Base-by-base conservation (phyloP, 92 coral and sea anemone genomes). In the Blastomussa wellsi region DNA sequence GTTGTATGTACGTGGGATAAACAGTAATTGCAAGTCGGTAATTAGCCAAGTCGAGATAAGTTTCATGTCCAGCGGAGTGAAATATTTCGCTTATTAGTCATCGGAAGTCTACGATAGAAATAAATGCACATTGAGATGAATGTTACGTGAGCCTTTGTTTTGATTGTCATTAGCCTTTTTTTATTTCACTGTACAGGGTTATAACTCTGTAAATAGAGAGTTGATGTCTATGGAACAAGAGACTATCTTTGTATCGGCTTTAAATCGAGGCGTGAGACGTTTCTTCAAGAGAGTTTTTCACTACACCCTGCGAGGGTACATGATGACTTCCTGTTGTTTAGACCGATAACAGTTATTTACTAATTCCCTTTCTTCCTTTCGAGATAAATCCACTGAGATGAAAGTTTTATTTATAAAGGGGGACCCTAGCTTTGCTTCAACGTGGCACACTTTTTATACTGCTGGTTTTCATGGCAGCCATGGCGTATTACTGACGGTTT, bases 31-130 rank as follows among this genome's bases (percentile, higher is more conserved):
- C 17, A 35, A 19, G 26, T 36, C 41, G 47, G 3, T 70, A 13
- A 52, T 48, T 49, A 49, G 79, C 64, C 65, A 32, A 51, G 62
- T 32, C n/a, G 32, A 76, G 80, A 76, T 37, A 33, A n/a, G 6
- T 33, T 35, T 55, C 73, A 42, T 49, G 32, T 51, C 38, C 53
- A 52, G 9, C 17, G 52, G 44, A 72, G 78, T 29, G 74, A 41
- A 83, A 74, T 74, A 74, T 83, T 83, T 59, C 33, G 41, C 37
- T 59, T 59, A 65, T 59, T 36, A 73, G 73, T 74, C 81, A 83
- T 83, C 87, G 86, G 86, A 82, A 82, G 32, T 60, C 72, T 4
- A 47, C 41, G 47, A 73, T 73, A 37, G 76, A 59, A 71, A 82
- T 73, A 73, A 72, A 82, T 33, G 44, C 86, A 17, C 35, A 29